A percentile compares a stretch with the other conserved stretches of the same genome.
Conservation (phyloP, 64 coral and sea anemone species). For the Montipora cactus region DNA sequence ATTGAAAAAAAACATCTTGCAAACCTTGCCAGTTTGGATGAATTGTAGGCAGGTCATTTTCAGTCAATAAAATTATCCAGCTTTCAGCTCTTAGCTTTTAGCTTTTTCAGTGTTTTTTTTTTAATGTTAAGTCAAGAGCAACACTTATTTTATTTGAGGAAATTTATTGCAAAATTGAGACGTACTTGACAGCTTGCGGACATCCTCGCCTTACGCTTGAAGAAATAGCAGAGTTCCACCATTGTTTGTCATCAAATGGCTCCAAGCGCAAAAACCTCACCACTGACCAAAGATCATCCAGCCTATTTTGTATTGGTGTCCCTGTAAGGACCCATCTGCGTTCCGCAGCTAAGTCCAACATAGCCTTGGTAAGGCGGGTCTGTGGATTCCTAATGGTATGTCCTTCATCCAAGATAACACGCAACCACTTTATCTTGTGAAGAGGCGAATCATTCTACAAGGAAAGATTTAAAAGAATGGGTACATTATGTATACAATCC, state of each 20-base stretch:
- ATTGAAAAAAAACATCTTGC: no score
- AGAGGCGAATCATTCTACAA: slow-evolving; percentile 66
- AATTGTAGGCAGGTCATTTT: no score
- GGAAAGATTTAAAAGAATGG: background rate
- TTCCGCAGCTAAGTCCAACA: slow-evolving; percentile 37
- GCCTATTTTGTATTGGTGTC: slow-evolving; percentile 91
- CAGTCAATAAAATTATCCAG: no score
- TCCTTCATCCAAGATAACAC: slow-evolving; percentile 69
- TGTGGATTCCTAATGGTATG: slow-evolving; percentile 64
- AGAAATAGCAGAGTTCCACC: slow-evolving; percentile 79
- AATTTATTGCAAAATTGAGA: no score
- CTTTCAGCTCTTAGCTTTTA: no score
- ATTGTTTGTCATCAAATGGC: slow-evolving; percentile 75
- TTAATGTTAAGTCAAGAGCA: background rate
- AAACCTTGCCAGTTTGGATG: no score
- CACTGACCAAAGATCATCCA: slow-evolving; percentile 77
- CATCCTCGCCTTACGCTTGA: slow-evolving; percentile 56
- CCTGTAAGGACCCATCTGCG: slow-evolving; percentile 80
- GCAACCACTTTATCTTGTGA: slow-evolving; percentile 75
- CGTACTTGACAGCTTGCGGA: slow-evolving; percentile 54
- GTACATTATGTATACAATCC: background rate
- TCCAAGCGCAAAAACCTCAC: slow-evolving; percentile 71
- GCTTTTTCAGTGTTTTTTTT: no score
- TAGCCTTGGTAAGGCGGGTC: slow-evolving; percentile 53
- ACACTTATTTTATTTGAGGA: background rate